Percentiles rank a stretch among this genome's conserved stretches.
These are phyloP conservation scores for Plebejus argus DNA, from an alignment of 2,888 invertebrate genomes.

Conservation along the genomic window DNA sequence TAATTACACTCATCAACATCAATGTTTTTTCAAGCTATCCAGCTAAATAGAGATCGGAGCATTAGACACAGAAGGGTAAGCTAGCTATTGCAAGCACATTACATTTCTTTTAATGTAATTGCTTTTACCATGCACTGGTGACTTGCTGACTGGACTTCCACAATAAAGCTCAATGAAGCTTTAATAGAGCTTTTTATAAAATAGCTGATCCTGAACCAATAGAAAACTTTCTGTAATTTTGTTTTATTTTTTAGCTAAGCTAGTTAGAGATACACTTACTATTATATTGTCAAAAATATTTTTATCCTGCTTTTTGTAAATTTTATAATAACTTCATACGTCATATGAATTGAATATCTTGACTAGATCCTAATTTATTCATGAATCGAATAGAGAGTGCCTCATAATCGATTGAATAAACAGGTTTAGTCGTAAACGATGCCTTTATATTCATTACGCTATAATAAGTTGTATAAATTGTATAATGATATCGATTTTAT, in stretches of 20 bases:
- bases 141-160: slow-evolving; percentile 9
- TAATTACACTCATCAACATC: too few species aligned
- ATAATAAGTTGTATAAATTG: slow-evolving; percentile 11
- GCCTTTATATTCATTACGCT: slow-evolving; percentile 16
- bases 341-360: too few species aligned
- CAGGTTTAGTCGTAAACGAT: neutral
- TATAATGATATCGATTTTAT: slow-evolving; percentile 15
- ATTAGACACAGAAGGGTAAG: neutral
- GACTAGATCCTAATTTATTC: neutral
- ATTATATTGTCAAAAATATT: too few species aligned
- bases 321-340: too few species aligned
- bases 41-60: neutral
- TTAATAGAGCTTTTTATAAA: neutral
- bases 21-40: neutral
- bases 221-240: neutral
- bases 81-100: slow-evolving; percentile 10
- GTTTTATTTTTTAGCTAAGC: too few species aligned
- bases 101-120: slow-evolving; percentile 28
- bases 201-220: neutral
- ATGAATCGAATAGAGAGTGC: slow-evolving; percentile 10
- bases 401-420: slow-evolving; percentile 19
- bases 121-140: slow-evolving; percentile 1
- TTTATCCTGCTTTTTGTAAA: too few species aligned
- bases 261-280: too few species aligned
- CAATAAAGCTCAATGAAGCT: neutral